Base-by-base conservation (phyloP, 2,888 invertebrate species). In the Priocnemis perturbator region DNA sequence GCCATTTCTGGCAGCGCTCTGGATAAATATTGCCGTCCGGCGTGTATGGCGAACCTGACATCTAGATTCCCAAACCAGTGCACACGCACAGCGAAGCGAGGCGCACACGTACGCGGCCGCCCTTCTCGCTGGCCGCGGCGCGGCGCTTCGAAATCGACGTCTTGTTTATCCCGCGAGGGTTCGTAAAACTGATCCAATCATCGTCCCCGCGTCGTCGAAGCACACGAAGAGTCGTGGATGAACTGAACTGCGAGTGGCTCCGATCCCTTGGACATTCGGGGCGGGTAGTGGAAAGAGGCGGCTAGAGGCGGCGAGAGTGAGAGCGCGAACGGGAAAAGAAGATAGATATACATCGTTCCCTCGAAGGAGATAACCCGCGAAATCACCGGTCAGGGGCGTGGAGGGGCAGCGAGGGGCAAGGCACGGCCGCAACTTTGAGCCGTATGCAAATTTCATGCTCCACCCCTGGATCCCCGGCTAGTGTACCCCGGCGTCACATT, bases 181-280 rank as follows among this genome's bases (percentile, higher is more conserved):
- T 89, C 90, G 87, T 90, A 90, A 90, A 90, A 90, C 88, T 89
- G 89, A 90, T 90, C 90, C 90, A 90, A 90, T 90, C 90, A 89
- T 90, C 78, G 65, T 64, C 53, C 52, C 52, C 55, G 64, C 67
- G 63, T 68, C 60, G 68, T 59, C 26, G 47, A 55, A 62, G 37
- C 53, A 44, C 58, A 44, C 58, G 60, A 55, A 66, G 56, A 57
- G 56, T 60, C 57, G 47, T 67, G 65, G 63, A 77, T 64, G 71
- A 68, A 76, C 67, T 69, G 59, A 37, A 60, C 67, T 71, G 72
- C 58, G 61, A 78, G 77, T 65, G 67, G 71, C 66, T 61, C 14
- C 64, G 68, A 70, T 76, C 67, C 67, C 65, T 61, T 64, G 52
- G 53, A 68, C 64, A 58, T 62, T 44, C 23, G 60, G 48, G 60